Evolutionary conservation across 2,888 invertebrate species (phyloP).

Genomic region (Acronicta psi): DNA sequence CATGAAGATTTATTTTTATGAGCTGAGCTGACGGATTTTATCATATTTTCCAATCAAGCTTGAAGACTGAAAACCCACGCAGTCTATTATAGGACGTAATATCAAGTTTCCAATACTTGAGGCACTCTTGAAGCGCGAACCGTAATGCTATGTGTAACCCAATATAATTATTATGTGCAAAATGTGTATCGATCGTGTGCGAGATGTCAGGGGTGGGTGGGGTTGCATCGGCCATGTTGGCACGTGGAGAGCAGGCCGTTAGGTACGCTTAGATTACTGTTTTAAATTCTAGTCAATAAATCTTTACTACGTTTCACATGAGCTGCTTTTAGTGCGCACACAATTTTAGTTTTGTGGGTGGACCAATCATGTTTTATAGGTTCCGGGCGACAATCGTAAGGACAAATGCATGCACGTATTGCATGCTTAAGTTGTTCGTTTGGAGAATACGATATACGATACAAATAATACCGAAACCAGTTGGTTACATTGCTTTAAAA

Average conservation of each 20-base stretch:
- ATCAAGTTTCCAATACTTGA: conserved; percentile 54
- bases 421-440: background rate
- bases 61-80: conserved; percentile 53
- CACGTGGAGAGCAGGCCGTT: conserved; percentile 40
- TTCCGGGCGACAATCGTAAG: background rate
- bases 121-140: conserved; percentile 32
- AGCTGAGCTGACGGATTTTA: conserved; percentile 24
- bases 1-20: conserved; percentile 41
- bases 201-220: conserved; percentile 40
- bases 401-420: background rate
- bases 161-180: conserved; percentile 55
- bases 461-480: background rate
- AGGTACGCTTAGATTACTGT: conserved; percentile 30
- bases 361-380: conserved; percentile 21
- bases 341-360: conserved; percentile 32
- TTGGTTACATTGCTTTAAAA: too few species aligned
- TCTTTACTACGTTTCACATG: conserved; percentile 42
- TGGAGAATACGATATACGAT: background rate
- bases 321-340: conserved; percentile 37
- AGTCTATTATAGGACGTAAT: conserved; percentile 47
- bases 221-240: conserved; percentile 39
- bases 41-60: conserved; percentile 55
- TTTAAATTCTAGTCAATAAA: conserved; percentile 51
- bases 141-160: conserved; percentile 41
- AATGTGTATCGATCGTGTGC: conserved; percentile 58